Conservation (phyloP, 2,888 invertebrate species). For the Polydesmus complanatus region DNA sequence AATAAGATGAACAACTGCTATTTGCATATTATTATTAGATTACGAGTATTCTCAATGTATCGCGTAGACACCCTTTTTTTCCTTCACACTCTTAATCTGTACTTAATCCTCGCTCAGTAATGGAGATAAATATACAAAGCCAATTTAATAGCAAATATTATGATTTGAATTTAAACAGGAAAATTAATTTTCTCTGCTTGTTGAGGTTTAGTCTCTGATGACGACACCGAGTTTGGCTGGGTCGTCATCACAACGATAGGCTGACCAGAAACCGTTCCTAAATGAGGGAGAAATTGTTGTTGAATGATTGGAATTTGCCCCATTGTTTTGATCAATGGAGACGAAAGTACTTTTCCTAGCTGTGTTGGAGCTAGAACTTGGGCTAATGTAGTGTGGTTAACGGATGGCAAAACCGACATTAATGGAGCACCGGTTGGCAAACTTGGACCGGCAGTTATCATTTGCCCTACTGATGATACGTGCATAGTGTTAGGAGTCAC, state of each 20-base stretch:
- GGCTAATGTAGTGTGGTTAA: conserved; percentile 12
- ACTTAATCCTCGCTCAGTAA: no score
- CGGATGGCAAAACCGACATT: conserved; percentile 7
- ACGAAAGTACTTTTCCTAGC: conserved; percentile 9
- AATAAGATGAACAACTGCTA: no score
- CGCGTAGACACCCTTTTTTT: no score
- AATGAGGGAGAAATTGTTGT: conserved; percentile 10
- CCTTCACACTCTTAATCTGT: no score
- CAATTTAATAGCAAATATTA: no score
- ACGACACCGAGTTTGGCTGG: not conserved
- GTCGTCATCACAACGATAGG: conserved; percentile 17
- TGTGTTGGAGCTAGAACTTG: conserved; percentile 8
- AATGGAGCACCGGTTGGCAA: not conserved
- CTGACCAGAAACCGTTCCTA: conserved; percentile 6
- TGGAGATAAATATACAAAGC: no score
- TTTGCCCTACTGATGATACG: conserved; percentile 11
- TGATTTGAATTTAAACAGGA: not conserved
- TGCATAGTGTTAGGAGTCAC: conserved; percentile 14
- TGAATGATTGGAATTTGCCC: conserved; percentile 10
- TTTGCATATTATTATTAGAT: no score
- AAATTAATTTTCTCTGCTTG: not conserved
- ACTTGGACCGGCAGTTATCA: conserved; percentile 2
- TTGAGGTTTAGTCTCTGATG: not conserved
- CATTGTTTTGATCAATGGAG: conserved; percentile 11
- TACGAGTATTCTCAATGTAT: no score